Base-by-base conservation (phyloP, 1,140 invertebrate genomes). In the Lerema accius region DNA sequence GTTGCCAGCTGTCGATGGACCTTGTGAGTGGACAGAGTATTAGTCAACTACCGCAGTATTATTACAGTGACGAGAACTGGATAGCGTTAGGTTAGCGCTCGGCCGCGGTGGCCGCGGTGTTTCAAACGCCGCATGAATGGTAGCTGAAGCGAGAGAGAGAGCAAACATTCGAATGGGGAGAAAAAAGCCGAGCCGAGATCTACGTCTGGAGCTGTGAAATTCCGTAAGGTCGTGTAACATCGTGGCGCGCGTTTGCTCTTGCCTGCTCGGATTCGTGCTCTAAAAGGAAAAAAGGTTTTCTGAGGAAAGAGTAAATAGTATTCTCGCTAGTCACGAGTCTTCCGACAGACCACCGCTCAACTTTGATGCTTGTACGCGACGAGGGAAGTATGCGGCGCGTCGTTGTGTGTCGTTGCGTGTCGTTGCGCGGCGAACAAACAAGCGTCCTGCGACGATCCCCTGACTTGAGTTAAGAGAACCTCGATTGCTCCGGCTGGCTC, bases 21-120 rank as follows among this genome's bases (percentile, higher is more conserved):
- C 74, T 82, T 82, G 73, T 87, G 83, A 84, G 84, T 88, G 86
- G 84, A 85, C 85, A 88, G 86, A 88, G 87, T 90, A 90, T 90
- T 90, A 90, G 87, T 90, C 87, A 90, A 90, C 86, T 89, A 87
- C 81, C 87, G 81, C 87, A 90, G 87, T 90, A 90, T 90, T 90
- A 90, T 90, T 85, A 86, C 85, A 88, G 85, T 87, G 84, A 84
- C 84, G 85, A 88, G 82, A 81, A 89, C 84, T 86, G 86, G 84
- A 86, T 80, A 81, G 81, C 82, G 84, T 86, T 89, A 88, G 79
- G 85, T 86, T 76, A 84, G 83, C 77, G 62, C 67, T 76, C 77
- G 73, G 77, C 69, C 80, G 83, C 81, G 80, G 78, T 82, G 81
- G 84, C 76, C 80, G 83, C 83, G 78, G 81, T 74, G 78, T 78